A percentile compares a stretch with the other conserved stretches of the same genome.
Evolutionary conservation across 2,888 invertebrate species (phyloP).

Genomic region (Aporophyla lueneburgensis): DNA sequence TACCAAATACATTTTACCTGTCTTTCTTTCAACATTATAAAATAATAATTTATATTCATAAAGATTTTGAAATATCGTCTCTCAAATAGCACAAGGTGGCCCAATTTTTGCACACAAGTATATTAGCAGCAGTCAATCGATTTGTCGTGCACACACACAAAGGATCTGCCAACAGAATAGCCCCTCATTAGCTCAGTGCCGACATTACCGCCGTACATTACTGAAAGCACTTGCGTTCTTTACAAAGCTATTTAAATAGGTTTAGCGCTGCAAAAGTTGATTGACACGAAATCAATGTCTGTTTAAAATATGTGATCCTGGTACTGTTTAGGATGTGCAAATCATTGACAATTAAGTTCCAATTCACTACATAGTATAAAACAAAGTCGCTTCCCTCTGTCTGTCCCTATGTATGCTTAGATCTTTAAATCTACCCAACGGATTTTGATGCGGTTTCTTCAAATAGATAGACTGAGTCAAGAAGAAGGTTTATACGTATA

Average conservation of each 20-base stretch:
- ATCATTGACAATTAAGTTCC: neutral
- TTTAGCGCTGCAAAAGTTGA: neutral
- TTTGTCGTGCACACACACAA: constrained; percentile 38
- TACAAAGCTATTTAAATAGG: constrained; percentile 1
- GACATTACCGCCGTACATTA: constrained; percentile 13
- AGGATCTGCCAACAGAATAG: constrained; percentile 25
- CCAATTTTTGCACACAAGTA: too few relatives aligned
- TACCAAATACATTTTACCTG: too few relatives aligned
- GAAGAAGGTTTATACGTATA: too few relatives aligned
- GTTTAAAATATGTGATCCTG: neutral
- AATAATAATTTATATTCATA: too few relatives aligned
- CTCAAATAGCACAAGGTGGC: too few relatives aligned
- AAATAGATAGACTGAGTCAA: too few relatives aligned
- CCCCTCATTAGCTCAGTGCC: constrained; percentile 60
- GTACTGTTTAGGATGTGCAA: neutral
- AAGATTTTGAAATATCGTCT: too few relatives aligned
- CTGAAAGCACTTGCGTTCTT: constrained; percentile 4
- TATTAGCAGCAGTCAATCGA: constrained; percentile 57
- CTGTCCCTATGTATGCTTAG: too few relatives aligned
- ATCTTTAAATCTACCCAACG: too few relatives aligned
- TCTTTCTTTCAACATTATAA: too few relatives aligned
- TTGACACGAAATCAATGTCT: neutral
- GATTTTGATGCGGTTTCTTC: too few relatives aligned
- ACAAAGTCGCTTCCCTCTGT: too few relatives aligned
- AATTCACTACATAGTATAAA: neutral